Evolutionary conservation across 2,797 vertebrate genomes (phyloP).

Genomic region (Taenioides sp.): DNA sequence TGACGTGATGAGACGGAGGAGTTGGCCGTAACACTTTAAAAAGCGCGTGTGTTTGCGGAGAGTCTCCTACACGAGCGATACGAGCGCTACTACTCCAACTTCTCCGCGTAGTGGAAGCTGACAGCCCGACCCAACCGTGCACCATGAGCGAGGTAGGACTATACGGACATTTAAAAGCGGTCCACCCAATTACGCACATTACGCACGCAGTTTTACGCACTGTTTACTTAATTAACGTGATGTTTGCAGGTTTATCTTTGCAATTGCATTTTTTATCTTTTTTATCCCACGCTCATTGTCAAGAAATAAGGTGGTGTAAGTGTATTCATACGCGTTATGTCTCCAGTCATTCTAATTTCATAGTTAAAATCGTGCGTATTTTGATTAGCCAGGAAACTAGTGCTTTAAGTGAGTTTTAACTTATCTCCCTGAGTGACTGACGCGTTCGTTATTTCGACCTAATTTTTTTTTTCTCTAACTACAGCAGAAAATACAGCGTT

Average conservation of each 20-base stretch:
- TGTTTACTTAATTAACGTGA: background rate
- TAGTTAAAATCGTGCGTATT: background rate
- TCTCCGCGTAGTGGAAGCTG: conserved; percentile 56
- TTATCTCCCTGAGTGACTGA: background rate
- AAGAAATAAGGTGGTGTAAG: conserved; percentile 23
- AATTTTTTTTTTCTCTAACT: background rate
- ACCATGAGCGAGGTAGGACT: conserved; percentile 82
- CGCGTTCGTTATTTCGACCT: background rate
- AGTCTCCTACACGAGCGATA: conserved; percentile 59
- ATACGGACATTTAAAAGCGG: conserved; percentile 9
- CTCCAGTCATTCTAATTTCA: background rate
- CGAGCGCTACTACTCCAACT: conserved; percentile 53
- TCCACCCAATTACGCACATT: conserved; percentile 38
- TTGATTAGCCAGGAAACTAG: background rate
- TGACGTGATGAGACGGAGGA: conserved; percentile 74
- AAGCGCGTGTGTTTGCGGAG: conserved; percentile 64
- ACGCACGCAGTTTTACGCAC: conserved; percentile 19
- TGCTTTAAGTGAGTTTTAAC: background rate
- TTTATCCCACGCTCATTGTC: conserved; percentile 13
- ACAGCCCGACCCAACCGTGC: conserved; percentile 36
- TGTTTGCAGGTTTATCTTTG: background rate
- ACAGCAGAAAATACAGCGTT: conserved; percentile 17
- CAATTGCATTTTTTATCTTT: conserved; percentile 17
- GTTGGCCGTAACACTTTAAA: conserved; percentile 77
- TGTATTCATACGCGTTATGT: background rate